phyloP scores from a whole-genome alignment of 2,888 invertebrate genomes.

The Anticlea derivata region DNA sequence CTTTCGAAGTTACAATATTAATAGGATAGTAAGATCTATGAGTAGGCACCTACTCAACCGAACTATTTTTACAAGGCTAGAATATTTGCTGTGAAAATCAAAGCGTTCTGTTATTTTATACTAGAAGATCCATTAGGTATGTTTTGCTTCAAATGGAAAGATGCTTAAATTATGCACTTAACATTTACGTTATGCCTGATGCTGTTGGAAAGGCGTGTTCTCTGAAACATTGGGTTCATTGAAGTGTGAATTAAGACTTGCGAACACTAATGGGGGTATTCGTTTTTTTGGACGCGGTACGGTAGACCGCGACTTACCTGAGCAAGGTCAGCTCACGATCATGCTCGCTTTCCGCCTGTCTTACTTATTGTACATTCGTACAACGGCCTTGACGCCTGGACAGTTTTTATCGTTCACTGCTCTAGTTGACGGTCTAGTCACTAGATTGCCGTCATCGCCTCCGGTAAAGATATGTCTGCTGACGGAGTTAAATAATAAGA shows the following conservation, averaged over 20 bases:
- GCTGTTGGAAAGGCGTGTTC: neutral
- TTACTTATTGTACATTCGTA: constrained; percentile 49
- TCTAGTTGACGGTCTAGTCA: constrained; percentile 41
- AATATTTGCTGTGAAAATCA: too few species aligned
- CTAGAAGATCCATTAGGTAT: too few species aligned
- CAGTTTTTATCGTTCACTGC: constrained; percentile 53
- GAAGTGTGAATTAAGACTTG: constrained; percentile 51
- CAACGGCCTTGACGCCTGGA: constrained; percentile 60
- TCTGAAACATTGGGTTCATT: constrained; percentile 38
- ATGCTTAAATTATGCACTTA: constrained; percentile 5
- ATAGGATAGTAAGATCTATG: too few species aligned
- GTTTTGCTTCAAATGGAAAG: too few species aligned
- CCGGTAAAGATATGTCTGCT: constrained; percentile 36
- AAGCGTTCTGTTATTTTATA: too few species aligned
- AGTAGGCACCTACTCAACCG: too few species aligned
- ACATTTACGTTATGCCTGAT: constrained; percentile 3
- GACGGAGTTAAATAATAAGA: constrained; percentile 21
- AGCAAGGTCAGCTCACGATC: constrained; percentile 63
- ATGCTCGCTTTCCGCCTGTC: constrained; percentile 59
- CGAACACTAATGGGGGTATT: constrained; percentile 48
- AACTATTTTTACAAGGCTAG: too few species aligned
- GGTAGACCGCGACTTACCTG: constrained; percentile 63
- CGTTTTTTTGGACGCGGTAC: constrained; percentile 60
- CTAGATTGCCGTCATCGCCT: constrained; percentile 36
- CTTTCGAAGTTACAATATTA: too few species aligned